Evolutionary conservation across 2,113 vertebrate genomes (phyloP), one percentile per base, ranked within the genome.

Genomic region (Hemibagrus wyckioides): DNA sequence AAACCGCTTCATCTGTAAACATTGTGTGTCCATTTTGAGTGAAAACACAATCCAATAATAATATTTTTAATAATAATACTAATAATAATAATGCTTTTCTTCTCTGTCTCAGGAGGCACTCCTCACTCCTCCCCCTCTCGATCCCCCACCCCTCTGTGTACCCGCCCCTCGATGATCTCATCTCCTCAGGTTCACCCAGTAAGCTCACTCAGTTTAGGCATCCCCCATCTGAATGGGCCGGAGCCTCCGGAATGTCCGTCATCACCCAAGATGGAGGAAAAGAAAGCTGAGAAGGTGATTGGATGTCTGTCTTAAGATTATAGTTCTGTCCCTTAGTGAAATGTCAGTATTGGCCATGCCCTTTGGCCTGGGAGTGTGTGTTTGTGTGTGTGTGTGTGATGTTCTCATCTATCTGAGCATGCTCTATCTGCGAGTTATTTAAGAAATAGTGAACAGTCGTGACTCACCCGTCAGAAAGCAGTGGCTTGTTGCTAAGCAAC

Each of bases 241-340:
- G 97, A 98, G 36, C 67, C 90, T 85, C 69, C 25, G 21, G 83
- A 85, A 85, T 85, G 83, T 85, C 83, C 67, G 10, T 57, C 50
- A 17, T 83, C 61, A 52, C 0, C 91, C 89, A 97, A 95, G 41
- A 67, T 91, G 0, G 96, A 97, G 1, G 96, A 97, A 67, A 96
- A 95, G 92, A 99, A 97, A 91, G 94, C 91, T 0, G 98, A 99
- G 88, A 98, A 98, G 97, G 98, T 99, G 81, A 89, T 92, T 69
- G 15, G 44, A 48, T 11, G 2, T 59, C 6, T 59, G 33, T 33
- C 5, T 15, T 44, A 25, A 15, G 8, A 59, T 80, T 56, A 39
- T 25, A 19, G 21, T 28, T 36, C 54, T 10, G 52, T 14, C 33
- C 79, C 57, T 17, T 9, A 17, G 28, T 52, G 75, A 6, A 77